A percentile compares a stretch with the other conserved stretches of the same genome.
phyloP scores from a whole-genome alignment of 92 coral and sea anemone species.

The Heliopora coerulea region DNA sequence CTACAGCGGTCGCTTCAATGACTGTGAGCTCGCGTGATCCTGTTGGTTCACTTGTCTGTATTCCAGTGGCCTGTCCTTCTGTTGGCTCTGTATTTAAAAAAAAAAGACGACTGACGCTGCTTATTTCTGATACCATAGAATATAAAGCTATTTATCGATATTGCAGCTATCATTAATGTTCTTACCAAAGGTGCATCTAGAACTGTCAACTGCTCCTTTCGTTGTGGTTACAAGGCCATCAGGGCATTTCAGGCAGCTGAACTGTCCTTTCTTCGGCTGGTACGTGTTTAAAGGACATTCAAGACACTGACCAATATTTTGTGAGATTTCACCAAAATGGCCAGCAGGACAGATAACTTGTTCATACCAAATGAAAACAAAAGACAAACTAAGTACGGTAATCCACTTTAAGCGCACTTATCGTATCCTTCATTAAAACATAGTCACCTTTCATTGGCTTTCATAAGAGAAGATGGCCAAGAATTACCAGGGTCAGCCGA shows the following conservation, averaged over 20 bases:
- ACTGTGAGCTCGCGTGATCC: neutral
- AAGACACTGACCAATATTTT: slow-evolving; percentile 9
- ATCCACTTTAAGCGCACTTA: too few species aligned
- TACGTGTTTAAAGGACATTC: slow-evolving; percentile 30
- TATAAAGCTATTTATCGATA: neutral
- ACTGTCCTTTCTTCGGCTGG: slow-evolving; percentile 31
- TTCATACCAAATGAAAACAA: too few species aligned
- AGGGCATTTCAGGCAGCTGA: slow-evolving; percentile 10
- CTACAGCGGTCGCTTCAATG: neutral
- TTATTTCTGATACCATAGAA: too few species aligned
- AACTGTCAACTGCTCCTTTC: slow-evolving; percentile 15
- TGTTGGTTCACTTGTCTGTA: too few species aligned
- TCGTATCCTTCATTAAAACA: too few species aligned
- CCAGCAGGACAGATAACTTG: slow-evolving; percentile 43
- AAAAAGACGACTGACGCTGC: too few species aligned
- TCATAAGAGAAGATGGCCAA: too few species aligned
- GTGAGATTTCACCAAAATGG: slow-evolving; percentile 5
- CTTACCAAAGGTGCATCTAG: slow-evolving; percentile 21
- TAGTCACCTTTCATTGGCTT: too few species aligned
- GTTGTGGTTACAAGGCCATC: slow-evolving; percentile 12
- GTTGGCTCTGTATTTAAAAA: neutral
- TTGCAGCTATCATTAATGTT: too few species aligned
- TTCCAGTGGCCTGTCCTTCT: neutral
- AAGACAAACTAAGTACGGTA: too few species aligned
- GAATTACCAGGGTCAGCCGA: too few species aligned